These are phyloP conservation scores for Drosophila parabipectinata DNA, from an alignment of 1,140 invertebrate species.

Conservation along the genomic window DNA sequence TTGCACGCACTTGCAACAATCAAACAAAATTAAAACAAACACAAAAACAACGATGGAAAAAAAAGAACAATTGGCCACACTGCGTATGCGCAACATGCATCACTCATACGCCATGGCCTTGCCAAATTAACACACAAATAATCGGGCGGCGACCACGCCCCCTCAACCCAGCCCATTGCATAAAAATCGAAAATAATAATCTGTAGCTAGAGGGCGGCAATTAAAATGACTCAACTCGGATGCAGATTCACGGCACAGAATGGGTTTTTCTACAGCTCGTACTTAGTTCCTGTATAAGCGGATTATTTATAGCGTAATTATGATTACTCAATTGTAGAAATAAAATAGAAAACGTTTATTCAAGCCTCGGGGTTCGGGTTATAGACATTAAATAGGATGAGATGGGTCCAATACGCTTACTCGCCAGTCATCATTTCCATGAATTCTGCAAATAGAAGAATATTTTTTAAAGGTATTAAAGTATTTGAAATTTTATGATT, in stretches of 20 bases:
- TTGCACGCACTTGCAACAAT: conserved; percentile 35
- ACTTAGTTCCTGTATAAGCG: conserved; percentile 39
- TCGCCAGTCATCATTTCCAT: conserved; percentile 98
- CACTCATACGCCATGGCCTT: conserved; percentile 63
- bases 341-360: conserved; percentile 51
- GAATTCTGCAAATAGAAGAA: conserved; percentile 90
- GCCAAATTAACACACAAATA: conserved; percentile 73
- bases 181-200: conserved; percentile 49
- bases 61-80: conserved; percentile 11
- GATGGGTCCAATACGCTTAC: conserved; percentile 85
- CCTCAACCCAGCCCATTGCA: conserved; percentile 33
- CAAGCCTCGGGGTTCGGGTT: conserved; percentile 34
- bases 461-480: neutral
- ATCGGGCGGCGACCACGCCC: conserved; percentile 14
- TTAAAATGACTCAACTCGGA: conserved; percentile 48
- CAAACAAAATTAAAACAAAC: conserved; percentile 1
- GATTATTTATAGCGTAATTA: conserved; percentile 54
- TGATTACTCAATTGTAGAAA: conserved; percentile 49
- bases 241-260: conserved; percentile 32
- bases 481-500: neutral
- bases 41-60: neutral
- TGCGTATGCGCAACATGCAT: conserved; percentile 67
- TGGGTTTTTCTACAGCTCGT: conserved; percentile 36
- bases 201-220: conserved; percentile 21
- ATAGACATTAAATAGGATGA: conserved; percentile 24